Evolutionary conservation across 2,888 invertebrate genomes (phyloP), one percentile per base, ranked within the genome.

Genomic region (Bugula neritina): DNA sequence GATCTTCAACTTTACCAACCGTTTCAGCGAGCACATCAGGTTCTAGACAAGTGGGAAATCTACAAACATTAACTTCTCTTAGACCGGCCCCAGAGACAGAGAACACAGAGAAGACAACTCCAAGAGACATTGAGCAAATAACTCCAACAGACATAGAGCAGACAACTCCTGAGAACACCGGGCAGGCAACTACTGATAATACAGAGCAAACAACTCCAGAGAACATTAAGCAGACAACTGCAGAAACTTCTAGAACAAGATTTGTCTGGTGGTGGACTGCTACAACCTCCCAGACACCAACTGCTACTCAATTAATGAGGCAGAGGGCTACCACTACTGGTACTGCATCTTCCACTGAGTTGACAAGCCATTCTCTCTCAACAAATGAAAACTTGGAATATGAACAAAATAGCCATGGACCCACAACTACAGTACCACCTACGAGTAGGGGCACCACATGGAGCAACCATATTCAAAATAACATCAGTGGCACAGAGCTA

Each of bases 221-320:
- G 17, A 43, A 43, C 5, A 43, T 10, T 43, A 17, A 17, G 10
- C 3, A 3, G 3, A 17, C 10, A 17, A 43, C 43, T 43, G 17
- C 43, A 43, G 43, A 3, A 43, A 17, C 57, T 13, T 23, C 57
- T 23, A 57, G 57, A 57, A 57, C 57, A 25, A 27, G 27, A 31
- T 63, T 63, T 63, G 63, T 63, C 13, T 63, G 63, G 63, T 63
- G 63, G 63, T 63, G 63, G 63, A 63, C 63, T 31, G 34, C 63
- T 63, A 5, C 2, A 63, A 63, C 63, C 29, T 25, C 63, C 13
- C 27, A 2, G 27, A 63, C 10, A 23, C 25, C 55, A 55, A 23
- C 55, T 13, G n/a, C n/a, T 23, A 55, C 55, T 13, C 5, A 23
- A 55, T 55, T 55, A 13, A n/a, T 55, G 3, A 13, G 55, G 55